Evolutionary conservation across 1,140 invertebrate genomes (phyloP).

Genomic region (Eulimnadia texana): DNA sequence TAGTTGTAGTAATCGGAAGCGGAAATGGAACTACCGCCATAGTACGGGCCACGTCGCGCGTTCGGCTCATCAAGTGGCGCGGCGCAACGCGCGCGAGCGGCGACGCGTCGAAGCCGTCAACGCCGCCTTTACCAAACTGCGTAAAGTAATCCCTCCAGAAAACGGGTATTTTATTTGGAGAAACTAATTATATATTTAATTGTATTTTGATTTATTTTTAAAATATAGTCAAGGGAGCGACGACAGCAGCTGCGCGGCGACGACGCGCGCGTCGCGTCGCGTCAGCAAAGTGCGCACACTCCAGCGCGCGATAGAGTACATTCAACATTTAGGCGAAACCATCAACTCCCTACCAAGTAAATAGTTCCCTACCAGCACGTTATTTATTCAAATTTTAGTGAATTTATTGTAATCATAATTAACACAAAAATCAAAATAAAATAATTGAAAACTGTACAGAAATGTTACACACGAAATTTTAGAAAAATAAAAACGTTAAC

Average conservation of each 20-base stretch:
- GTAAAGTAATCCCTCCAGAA: neutral
- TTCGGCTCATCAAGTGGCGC: conserved; percentile 1
- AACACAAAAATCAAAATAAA: no score
- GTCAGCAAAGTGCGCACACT: neutral
- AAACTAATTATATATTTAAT: no score
- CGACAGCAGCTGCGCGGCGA: no score
- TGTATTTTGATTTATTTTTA: no score
- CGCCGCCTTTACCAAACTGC: conserved; percentile 3
- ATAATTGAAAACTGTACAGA: no score
- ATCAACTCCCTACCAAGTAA: neutral
- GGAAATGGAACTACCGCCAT: neutral
- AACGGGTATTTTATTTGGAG: neutral
- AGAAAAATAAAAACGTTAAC: neutral
- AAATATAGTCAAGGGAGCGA: no score
- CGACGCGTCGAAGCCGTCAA: conserved; percentile 8
- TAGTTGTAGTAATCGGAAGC: no score
- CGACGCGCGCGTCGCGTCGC: no score
- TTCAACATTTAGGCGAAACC: neutral
- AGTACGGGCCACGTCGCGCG: neutral
- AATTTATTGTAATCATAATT: no score
- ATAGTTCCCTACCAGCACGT: no score
- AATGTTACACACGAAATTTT: neutral
- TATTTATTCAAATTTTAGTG: no score
- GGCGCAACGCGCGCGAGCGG: conserved; percentile 7
- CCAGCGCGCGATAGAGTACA: neutral